Conservation (phyloP, 2,888 invertebrate genomes). For the Imbricaverruca yamaguchii region DNA sequence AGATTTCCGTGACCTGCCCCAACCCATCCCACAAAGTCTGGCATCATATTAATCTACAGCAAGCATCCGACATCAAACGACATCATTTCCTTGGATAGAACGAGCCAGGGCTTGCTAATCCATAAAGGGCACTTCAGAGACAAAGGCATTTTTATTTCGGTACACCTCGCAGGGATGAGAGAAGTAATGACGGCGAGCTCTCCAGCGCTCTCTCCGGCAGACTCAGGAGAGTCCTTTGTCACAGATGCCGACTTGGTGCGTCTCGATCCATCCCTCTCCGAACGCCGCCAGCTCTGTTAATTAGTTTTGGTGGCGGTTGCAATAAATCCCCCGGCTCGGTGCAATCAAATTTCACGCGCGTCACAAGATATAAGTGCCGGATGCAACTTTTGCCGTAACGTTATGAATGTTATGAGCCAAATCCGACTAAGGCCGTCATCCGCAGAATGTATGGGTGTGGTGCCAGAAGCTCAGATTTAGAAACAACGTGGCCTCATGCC, state of each 20-base stretch:
- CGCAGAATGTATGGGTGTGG: too few relatives aligned
- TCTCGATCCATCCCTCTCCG: not conserved
- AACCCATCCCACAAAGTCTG: too few relatives aligned
- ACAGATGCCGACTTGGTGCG: not conserved
- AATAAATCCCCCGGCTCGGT: not conserved
- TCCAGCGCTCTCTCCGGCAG: not conserved
- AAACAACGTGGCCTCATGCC: too few relatives aligned
- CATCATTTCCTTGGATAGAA: not conserved
- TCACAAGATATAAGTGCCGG: too few relatives aligned
- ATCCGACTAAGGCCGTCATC: too few relatives aligned
- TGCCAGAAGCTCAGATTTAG: too few relatives aligned
- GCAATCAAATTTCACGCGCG: not conserved
- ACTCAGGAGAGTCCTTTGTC: not conserved
- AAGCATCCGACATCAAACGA: not conserved
- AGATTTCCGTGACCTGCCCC: too few relatives aligned
- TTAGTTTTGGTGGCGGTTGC: not conserved
- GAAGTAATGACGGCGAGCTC: not conserved
- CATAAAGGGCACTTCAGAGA: not conserved
- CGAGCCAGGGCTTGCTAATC: not conserved
- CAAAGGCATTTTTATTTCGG: conserved; percentile 20
- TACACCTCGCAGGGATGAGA: not conserved
- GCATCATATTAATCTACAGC: not conserved
- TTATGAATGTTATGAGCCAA: too few relatives aligned
- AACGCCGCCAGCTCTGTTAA: not conserved
- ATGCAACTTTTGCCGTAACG: too few relatives aligned